A percentile compares a stretch with the other conserved stretches of the same genome.
phyloP scores from a whole-genome alignment of 2,888 invertebrate species.

The Clivina fossor region DNA sequence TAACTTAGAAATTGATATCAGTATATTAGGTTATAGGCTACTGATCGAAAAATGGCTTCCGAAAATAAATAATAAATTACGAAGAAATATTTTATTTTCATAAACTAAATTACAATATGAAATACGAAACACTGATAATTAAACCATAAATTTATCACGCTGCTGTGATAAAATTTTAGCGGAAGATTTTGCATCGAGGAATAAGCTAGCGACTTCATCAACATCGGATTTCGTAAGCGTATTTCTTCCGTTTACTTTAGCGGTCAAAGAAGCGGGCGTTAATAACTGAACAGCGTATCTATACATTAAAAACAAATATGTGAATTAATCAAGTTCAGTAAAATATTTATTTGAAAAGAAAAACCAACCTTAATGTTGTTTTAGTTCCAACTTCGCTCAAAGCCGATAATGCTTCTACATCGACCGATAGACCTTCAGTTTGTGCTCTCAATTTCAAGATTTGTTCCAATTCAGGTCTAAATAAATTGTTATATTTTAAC shows the following conservation, averaged over 20 bases:
- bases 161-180: conserved; percentile 88
- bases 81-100: too few relatives aligned
- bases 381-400: conserved; percentile 83
- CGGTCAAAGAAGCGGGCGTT: conserved; percentile 86
- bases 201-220: conserved; percentile 79
- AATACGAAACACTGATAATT: too few relatives aligned
- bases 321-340: background rate
- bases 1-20: too few relatives aligned
- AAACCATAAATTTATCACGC: conserved; percentile 91
- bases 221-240: conserved; percentile 81
- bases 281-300: conserved; percentile 92
- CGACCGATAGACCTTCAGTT: conserved; percentile 86
- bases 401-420: conserved; percentile 75
- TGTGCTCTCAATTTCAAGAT: conserved; percentile 87
- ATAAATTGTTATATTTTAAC: background rate
- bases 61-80: too few relatives aligned
- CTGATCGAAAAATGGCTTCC: too few relatives aligned
- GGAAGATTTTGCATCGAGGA: conserved; percentile 95
- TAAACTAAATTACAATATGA: too few relatives aligned
- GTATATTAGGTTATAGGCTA: too few relatives aligned
- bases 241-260: conserved; percentile 83
- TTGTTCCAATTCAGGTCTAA: conserved; percentile 70
- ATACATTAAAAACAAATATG: too few relatives aligned
- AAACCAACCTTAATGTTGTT: conserved; percentile 77
- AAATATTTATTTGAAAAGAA: background rate